Percentiles rank a stretch among this genome's conserved stretches.
phyloP scores from a whole-genome alignment of 2,113 vertebrate genomes.

The Craseonycteris thonglongyai region DNA sequence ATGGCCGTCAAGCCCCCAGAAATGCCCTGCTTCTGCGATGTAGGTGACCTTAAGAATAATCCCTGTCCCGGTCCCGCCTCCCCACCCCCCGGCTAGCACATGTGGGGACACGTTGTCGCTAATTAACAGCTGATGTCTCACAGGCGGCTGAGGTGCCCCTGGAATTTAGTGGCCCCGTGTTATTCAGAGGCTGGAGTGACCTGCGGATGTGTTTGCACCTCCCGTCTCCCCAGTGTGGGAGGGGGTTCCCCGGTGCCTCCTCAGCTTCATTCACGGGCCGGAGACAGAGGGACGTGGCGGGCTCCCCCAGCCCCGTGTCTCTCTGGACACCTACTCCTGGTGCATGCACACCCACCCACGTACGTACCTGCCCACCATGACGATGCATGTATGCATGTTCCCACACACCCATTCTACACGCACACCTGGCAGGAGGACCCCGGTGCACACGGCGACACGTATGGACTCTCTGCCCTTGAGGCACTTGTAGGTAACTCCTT shows the following conservation, averaged over 20 bases:
- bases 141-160: slow-evolving; percentile 39
- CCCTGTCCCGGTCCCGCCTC: rapidly evolving
- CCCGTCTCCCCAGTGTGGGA: neutral
- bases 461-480: rapidly evolving
- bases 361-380: neutral
- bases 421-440: too few relatives aligned
- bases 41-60: rapidly evolving
- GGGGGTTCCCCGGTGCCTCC: neutral
- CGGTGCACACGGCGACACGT: neutral
- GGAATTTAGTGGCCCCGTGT: slow-evolving; percentile 1
- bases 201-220: slow-evolving; percentile 59
- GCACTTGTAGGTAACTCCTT: neutral
- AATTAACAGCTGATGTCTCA: slow-evolving; percentile 68
- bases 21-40: rapidly evolving
- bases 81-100: neutral
- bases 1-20: rapidly evolving
- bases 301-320: rapidly evolving
- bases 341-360: rapidly evolving
- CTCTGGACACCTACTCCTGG: rapidly evolving
- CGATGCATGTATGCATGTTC: neutral
- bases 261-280: rapidly evolving
- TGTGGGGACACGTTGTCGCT: slow-evolving; percentile 19
- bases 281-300: rapidly evolving
- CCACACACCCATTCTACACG: rapidly evolving
- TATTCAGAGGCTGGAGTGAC: neutral